These are phyloP conservation scores for Fissipunctia ypsillon DNA, from an alignment of 2,888 invertebrate genomes.

Conservation along the genomic window DNA sequence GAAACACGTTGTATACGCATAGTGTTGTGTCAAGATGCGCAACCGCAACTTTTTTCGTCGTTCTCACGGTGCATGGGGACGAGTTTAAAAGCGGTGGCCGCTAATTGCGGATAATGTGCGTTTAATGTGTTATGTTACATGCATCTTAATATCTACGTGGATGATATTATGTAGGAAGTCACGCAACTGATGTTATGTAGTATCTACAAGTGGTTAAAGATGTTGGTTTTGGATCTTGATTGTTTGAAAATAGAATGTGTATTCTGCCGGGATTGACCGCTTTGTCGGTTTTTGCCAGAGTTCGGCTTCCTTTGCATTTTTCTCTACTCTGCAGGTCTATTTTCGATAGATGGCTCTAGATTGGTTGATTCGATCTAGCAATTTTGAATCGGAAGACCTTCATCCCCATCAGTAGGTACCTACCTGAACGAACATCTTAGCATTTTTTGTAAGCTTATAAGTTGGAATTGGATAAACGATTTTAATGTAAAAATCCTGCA, in stretches of 20 bases:
- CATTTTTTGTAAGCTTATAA: not conserved
- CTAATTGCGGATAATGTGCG: conserved; percentile 68
- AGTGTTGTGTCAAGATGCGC: conserved; percentile 47
- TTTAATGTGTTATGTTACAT: conserved; percentile 67
- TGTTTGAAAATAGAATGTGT: not conserved
- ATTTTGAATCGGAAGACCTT: not conserved
- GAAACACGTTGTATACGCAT: too few relatives aligned
- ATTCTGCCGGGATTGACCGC: not conserved
- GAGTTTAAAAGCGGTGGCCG: conserved; percentile 59
- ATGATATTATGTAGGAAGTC: conserved; percentile 49
- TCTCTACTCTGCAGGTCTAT: not conserved
- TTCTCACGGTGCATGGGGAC: conserved; percentile 65
- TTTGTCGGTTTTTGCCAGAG: not conserved
- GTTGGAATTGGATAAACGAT: not conserved
- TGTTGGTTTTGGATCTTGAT: not conserved
- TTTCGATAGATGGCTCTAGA: not conserved
- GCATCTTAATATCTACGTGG: conserved; percentile 63
- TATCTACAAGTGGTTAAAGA: not conserved
- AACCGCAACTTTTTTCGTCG: conserved; percentile 53
- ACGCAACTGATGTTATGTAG: conserved; percentile 30
- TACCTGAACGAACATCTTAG: not conserved
- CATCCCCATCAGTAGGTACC: not conserved
- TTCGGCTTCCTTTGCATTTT: not conserved
- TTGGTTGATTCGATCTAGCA: not conserved
- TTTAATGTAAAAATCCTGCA: not conserved